These are phyloP conservation scores for Orestias chungarensis DNA, from an alignment of 2,797 vertebrate genomes.

Conservation along the genomic window DNA sequence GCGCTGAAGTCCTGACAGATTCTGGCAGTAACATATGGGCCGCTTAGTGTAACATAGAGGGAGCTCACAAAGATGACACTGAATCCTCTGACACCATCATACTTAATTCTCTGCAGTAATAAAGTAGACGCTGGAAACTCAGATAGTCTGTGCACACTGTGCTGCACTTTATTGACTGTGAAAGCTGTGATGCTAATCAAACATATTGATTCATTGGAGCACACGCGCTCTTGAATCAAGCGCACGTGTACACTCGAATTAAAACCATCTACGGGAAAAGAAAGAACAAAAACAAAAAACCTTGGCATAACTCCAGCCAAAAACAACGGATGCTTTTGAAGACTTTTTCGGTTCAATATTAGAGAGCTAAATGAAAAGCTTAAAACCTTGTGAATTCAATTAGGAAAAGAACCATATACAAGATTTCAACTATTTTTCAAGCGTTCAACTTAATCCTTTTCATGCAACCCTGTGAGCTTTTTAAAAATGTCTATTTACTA, in stretches of 20 bases:
- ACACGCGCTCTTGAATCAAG: background rate
- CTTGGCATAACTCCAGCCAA: constrained; percentile 1
- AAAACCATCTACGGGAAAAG: background rate
- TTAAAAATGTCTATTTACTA: constrained; percentile 10
- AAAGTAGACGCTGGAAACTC: constrained; percentile 54
- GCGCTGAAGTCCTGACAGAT: constrained; percentile 35
- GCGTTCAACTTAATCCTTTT: background rate
- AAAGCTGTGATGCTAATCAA: constrained; percentile 40
- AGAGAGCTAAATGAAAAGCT: background rate
- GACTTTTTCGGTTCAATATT: background rate
- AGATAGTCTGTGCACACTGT: constrained; percentile 16
- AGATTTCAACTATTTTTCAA: constrained; percentile 11
- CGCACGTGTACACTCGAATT: background rate
- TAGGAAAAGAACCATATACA: background rate
- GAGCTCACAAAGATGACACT: constrained; percentile 32
- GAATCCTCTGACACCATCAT: constrained; percentile 51
- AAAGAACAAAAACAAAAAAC: background rate
- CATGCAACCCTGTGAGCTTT: background rate
- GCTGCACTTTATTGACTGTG: constrained; percentile 35
- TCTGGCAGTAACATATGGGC: constrained; percentile 42
- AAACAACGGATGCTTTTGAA: background rate
- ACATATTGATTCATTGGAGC: constrained; percentile 33
- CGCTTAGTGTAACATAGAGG: constrained; percentile 50
- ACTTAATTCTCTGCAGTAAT: constrained; percentile 57
- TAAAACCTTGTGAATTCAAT: background rate